These are phyloP conservation scores for Boloria selene DNA, from an alignment of 2,888 invertebrate genomes.

Conservation along the genomic window DNA sequence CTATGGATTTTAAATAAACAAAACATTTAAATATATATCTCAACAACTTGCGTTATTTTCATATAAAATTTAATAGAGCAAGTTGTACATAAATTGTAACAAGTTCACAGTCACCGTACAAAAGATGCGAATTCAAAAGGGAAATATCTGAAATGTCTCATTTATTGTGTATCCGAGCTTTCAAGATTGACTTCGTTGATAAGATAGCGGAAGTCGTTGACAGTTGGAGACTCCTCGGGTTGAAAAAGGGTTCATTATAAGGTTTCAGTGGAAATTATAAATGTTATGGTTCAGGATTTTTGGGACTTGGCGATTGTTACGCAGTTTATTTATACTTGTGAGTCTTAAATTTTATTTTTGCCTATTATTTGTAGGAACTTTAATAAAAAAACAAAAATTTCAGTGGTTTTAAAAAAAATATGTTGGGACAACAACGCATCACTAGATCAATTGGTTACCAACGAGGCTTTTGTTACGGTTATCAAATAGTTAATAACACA, in stretches of 20 bases:
- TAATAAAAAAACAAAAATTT: too few relatives aligned
- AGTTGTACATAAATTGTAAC: slow-evolving; percentile 4
- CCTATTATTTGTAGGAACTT: too few relatives aligned
- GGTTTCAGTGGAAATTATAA: too few relatives aligned
- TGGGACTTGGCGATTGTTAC: too few relatives aligned
- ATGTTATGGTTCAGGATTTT: too few relatives aligned
- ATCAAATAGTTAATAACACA: too few relatives aligned
- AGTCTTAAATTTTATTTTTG: too few relatives aligned
- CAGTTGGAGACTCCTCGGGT: slow-evolving; percentile 3
- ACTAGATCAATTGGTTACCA: too few relatives aligned
- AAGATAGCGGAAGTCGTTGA: slow-evolving; percentile 23
- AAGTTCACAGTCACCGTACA: slow-evolving; percentile 8
- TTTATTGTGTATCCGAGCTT: slow-evolving; percentile 27
- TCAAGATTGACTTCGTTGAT: slow-evolving; percentile 23
- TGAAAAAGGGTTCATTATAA: slow-evolving; percentile 12
- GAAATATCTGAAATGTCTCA: slow-evolving; percentile 26
- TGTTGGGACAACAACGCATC: too few relatives aligned
- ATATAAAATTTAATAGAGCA: not conserved
- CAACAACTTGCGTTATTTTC: not conserved
- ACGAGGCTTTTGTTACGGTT: too few relatives aligned
- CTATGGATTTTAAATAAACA: not conserved
- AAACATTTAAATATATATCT: not conserved
- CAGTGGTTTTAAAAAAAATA: too few relatives aligned
- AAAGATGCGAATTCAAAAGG: slow-evolving; percentile 17
- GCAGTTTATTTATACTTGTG: too few relatives aligned